Percentiles rank a stretch among this genome's conserved stretches.
Evolutionary conservation across 92 coral and sea anemone species (phyloP).

Genomic region (Palythoa heliodiscus): DNA sequence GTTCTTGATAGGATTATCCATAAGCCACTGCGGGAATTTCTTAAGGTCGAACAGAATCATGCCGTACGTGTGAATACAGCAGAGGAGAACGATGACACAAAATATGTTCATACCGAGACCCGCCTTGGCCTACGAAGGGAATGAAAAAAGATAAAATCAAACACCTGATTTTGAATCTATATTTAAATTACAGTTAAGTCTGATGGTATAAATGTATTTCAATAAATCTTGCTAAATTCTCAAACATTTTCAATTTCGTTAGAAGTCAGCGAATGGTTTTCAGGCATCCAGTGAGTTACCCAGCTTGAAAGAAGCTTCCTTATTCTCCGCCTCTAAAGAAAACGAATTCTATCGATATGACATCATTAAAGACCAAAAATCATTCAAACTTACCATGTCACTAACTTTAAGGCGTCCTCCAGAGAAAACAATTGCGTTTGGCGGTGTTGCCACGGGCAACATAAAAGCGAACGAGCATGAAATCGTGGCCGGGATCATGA

Average conservation of each 20-base stretch:
- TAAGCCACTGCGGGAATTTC: conserved; percentile 80
- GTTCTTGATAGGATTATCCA: conserved; percentile 41
- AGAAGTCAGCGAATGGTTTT: no score
- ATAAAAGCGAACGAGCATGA: conserved; percentile 93
- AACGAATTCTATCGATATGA: no score
- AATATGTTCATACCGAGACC: conserved; percentile 88
- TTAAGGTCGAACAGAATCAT: conserved; percentile 65
- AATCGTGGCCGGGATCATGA: conserved; percentile 89
- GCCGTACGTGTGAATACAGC: conserved; percentile 82
- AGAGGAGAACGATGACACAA: conserved; percentile 64
- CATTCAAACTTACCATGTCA: conserved; percentile 77
- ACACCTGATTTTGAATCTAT: no score
- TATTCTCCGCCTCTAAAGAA: no score
- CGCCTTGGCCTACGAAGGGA: conserved; percentile 72
- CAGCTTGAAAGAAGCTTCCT: no score
- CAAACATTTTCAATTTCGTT: no score
- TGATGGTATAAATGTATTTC: no score
- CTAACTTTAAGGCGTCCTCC: conserved; percentile 89
- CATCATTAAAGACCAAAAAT: no score
- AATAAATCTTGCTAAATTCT: no score
- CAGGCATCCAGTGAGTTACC: no score
- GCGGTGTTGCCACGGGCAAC: conserved; percentile 98
- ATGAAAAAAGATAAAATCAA: background rate
- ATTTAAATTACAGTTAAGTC: no score
- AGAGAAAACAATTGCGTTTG: conserved; percentile 93